Base-by-base conservation (phyloP, 2,113 vertebrate species). In the Paraplagusia blochii region DNA sequence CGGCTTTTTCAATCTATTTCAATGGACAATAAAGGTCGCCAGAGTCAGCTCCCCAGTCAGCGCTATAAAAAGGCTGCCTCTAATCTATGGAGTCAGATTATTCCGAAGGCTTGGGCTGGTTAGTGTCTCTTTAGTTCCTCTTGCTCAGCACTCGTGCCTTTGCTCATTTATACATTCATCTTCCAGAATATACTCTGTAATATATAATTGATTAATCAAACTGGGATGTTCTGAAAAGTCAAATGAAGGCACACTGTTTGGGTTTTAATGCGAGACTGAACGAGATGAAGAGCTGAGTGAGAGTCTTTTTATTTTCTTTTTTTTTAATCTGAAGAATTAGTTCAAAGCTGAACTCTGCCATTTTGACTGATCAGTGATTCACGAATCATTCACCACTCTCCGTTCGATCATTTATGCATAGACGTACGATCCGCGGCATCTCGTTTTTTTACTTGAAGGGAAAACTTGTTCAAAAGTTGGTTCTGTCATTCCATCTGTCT, bases 11-110 rank as follows among this genome's bases (percentile, higher is more conserved):
- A 36, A 34, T 62, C 68, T 46, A 59, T 72, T 57, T 69, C 13
- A 60, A 50, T 52, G 50, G 14, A 53, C 57, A 68, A 49, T 66
- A 55, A 64, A 69, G 58, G 38, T 33, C 43, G 48, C 53, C 49
- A 42, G 39, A 52, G 57, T 38, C 19, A 29, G 53, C 45, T 69
- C 66, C 73, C 65, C 42, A 43, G 44, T 74, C 58, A 63, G 53
- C 11, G 4, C 49, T 7, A 13, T 49, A 33, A 70, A 57, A 68
- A 60, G 62, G 55, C 11, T 39, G 4, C 38, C 29, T 53, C 33
- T 43, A 55, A 72, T 60, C 58, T 58, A 60, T 39, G 3, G 65
- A 61, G 38, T 54, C 10, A 47, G 14, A 63, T 71, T 71, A 56
- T 44, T 47, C 0, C 1, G 47, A 60, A 55, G 42, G 42, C 44